Evolutionary conservation across 1,140 invertebrate species (phyloP).

Genomic region (Microvelia longipes): DNA sequence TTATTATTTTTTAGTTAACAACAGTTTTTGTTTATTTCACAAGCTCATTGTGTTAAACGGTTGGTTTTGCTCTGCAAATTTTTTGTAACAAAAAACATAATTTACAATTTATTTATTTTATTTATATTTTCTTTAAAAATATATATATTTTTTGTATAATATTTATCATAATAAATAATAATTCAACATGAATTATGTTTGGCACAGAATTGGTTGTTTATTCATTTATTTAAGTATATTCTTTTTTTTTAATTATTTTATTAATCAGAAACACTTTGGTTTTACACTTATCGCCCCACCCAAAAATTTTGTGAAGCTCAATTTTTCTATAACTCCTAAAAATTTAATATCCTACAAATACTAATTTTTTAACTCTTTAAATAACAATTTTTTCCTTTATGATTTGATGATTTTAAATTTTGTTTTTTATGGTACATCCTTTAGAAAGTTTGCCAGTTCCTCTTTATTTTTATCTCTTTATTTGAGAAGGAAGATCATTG

Average conservation of each 20-base stretch:
- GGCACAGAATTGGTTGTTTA: constrained; percentile 17
- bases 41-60: constrained; percentile 15
- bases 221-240: constrained; percentile 1
- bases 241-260: not conserved
- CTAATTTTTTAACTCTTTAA: too few species aligned
- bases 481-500: too few species aligned
- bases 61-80: constrained; percentile 15
- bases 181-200: constrained; percentile 16
- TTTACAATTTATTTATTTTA: not conserved
- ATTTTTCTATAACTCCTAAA: not conserved
- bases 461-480: too few species aligned
- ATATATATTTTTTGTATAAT: constrained; percentile 12
- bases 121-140: constrained; percentile 9
- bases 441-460: too few species aligned
- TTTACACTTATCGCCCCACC: constrained; percentile 16
- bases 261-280: too few species aligned
- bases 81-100: constrained; percentile 13
- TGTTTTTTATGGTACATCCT: constrained; percentile 3
- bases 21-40: constrained; percentile 14
- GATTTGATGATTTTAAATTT: constrained; percentile 2
- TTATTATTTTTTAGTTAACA: too few species aligned
- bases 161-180: not conserved
- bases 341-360: too few species aligned
- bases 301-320: constrained; percentile 14
- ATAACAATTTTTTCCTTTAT: not conserved